Base-by-base conservation (phyloP, 2,113 vertebrate species). In the Orcinus orca region DNA sequence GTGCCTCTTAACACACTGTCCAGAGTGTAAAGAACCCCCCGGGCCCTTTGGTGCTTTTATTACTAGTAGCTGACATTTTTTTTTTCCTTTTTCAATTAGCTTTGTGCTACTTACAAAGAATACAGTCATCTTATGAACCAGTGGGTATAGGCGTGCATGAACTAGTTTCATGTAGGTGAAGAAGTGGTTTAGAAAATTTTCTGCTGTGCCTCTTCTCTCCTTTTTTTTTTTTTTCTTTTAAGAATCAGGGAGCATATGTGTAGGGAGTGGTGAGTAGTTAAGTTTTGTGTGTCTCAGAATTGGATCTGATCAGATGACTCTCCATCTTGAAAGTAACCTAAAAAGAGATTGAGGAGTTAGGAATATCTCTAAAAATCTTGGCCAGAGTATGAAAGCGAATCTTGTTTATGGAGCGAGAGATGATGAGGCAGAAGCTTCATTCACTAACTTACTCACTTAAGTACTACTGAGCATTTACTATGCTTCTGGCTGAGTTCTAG, bases 31-130 rank as follows among this genome's bases (percentile, higher is more conserved):
- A 83, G 67, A 81, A 36, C 8, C 29, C 38, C 11, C 12, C 5
- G n/a, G 36, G 58, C 60, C 53, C 31, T 90, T 74, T 80, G 36
- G 11, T 81, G 33, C n/a, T 91, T 89, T 89, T 88, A 85, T 88
- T 80, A 33, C 74, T 94, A 90, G 88, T 70, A 83, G 77, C 21
- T 88, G 77, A 18, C 26, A 6, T 65, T 79, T 96, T n/a, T 47
- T 47, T 95, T 88, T 96, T 58, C 58, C 68, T 95, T 95, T 95
- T 70, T 44, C 15, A 55, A 13, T 83, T 88, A 89, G 84, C 80
- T 93, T 96, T 70, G 58, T 87, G 74, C 67, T 71, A 1, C 97
- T 86, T 84, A 82, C 47, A 93, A 81, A 81, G 58, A 96, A 58
- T 81, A 41, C 18, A 77, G 3, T 84, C 68, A 50, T 92, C 93